These are phyloP conservation scores for Rhadinocentrus ornatus DNA, from an alignment of 2,797 vertebrate genomes.

Conservation along the genomic window DNA sequence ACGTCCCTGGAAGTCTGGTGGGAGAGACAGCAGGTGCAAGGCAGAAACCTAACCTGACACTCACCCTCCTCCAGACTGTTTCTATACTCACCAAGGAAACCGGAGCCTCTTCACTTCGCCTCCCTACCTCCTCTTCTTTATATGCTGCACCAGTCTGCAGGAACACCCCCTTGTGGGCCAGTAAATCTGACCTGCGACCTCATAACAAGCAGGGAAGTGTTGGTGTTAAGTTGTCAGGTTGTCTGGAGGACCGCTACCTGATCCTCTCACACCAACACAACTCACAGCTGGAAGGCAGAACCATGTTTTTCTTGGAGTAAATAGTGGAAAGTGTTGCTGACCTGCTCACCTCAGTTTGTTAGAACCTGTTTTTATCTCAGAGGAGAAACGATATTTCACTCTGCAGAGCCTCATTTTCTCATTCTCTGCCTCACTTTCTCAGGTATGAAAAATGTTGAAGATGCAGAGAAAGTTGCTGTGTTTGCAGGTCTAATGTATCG, in stretches of 20 bases:
- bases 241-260: constrained; percentile 28
- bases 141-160: constrained; percentile 8
- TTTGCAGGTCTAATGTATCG: no score
- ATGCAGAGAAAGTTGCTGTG: no score
- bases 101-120: background rate
- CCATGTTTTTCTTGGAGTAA: constrained; percentile 13
- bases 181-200: constrained; percentile 57
- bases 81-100: background rate
- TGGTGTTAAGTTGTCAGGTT: constrained; percentile 29
- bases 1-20: no score
- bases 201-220: constrained; percentile 48
- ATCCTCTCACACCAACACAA: constrained; percentile 4
- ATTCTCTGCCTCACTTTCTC: background rate
- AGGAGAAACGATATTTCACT: background rate
- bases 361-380: constrained; percentile 13
- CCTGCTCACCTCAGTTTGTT: constrained; percentile 21
- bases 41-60: no score
- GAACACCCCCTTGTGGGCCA: background rate
- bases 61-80: constrained; percentile 2
- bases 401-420: background rate
- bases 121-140: constrained; percentile 12
- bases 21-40: background rate
- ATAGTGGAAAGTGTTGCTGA: constrained; percentile 22
- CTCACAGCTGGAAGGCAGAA: background rate
- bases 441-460: background rate